Base-by-base conservation (phyloP, 2,888 invertebrate species). In the Scrobipalpa costella region DNA sequence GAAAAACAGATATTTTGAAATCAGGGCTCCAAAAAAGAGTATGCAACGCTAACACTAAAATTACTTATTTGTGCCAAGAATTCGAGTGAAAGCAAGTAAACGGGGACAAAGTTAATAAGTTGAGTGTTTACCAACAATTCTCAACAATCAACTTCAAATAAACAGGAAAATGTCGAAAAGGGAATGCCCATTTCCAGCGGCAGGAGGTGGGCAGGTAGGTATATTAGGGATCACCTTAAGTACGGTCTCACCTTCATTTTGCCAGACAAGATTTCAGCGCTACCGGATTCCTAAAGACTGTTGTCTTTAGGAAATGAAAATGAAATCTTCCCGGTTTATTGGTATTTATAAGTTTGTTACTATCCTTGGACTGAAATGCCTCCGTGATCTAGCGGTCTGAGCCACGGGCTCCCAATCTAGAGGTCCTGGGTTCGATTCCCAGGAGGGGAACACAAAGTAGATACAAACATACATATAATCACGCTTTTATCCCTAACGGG, bases 151-250 rank as follows among this genome's bases (percentile, higher is more conserved):
- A 40, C 62, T 66, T 57, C 65, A 69, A 68, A 69, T 66, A 68
- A 55, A 40, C 61, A 59, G 55, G 62, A 66, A 66, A 67, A 68
- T 66, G 61, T 64, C 68, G 63, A 50, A 34, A 59, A 3, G 65
- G 61, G 65, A 68, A 68, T 69, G 63, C 64, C 66, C 70, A 69
- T 68, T 70, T 71, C 67, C 49, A n/a, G n/a, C n/a, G n/a, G n/a
- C n/a, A n/a, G n/a, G n/a, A n/a, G n/a, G n/a, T n/a, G n/a, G n/a
- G 63, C 65, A 15, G 60, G 63, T 69, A 69, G 70, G 67, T 63
- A 64, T 66, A 66, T 61, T 61, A 50, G n/a, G 63, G 70, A 65
- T 68, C 67, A 64, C 58, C 36, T 15, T 50, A 61, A 63, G 57
- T 19, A 62, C 63, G 67, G 66, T 63, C 64, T 62, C 66, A 63